Evolutionary conservation across 2,113 vertebrate genomes (phyloP).

Genomic region (Aspidoscelis tigris): DNA sequence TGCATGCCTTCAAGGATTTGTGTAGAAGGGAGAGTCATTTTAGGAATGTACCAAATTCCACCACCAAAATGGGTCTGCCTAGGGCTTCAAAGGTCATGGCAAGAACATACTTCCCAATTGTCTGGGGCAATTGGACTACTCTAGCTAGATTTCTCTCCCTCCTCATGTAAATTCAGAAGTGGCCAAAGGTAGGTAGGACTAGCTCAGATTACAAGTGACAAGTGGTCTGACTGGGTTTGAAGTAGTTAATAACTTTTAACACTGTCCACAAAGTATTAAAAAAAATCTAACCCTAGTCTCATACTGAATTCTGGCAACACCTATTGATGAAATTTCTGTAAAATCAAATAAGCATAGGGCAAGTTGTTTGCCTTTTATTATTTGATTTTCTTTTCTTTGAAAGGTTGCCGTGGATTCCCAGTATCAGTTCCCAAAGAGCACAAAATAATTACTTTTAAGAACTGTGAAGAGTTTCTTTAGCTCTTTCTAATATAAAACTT

Average conservation of each 20-base stretch:
- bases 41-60: no score
- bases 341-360: background rate
- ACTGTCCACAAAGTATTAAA: background rate
- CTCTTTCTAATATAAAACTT: background rate
- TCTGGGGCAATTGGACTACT: no score
- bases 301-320: background rate
- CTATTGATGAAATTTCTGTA: background rate
- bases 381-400: slow-evolving; percentile 52
- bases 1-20: no score
- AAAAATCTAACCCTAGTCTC: slow-evolving; percentile 4
- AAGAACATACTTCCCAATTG: no score
- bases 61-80: no score
- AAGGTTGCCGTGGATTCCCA: slow-evolving; percentile 23
- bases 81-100: no score
- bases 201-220: background rate
- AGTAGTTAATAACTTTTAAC: background rate
- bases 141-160: no score
- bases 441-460: slow-evolving; percentile 51
- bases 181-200: background rate
- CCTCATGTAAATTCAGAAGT: background rate
- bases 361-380: slow-evolving; percentile 22
- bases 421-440: slow-evolving; percentile 7
- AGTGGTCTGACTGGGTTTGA: no score
- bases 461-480: slow-evolving; percentile 30
- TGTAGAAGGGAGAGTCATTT: no score